Percentiles rank a stretch among this genome's conserved stretches.
Conservation (phyloP, 2,113 vertebrate genomes). For the Gnathonemus echidnorhynchus region DNA sequence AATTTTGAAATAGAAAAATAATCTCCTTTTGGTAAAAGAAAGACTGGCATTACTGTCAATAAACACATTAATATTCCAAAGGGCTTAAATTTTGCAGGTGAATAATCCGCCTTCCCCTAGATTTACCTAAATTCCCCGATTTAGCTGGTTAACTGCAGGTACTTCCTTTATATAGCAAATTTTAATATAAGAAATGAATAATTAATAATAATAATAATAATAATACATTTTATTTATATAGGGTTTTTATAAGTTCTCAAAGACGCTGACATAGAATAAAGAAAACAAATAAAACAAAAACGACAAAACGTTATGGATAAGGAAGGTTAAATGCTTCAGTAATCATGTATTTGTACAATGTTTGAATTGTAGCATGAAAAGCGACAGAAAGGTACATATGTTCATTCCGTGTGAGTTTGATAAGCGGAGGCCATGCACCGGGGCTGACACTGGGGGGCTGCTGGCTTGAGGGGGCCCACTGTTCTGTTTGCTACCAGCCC, state of each 20-base stretch:
- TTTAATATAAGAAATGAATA: neutral
- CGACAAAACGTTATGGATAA: too few species aligned
- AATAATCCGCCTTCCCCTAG: neutral
- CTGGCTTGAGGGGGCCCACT: neutral
- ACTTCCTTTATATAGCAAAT: neutral
- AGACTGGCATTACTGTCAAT: conserved; percentile 34
- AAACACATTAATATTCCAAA: neutral
- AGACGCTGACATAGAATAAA: neutral
- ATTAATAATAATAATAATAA: neutral
- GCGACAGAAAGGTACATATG: neutral
- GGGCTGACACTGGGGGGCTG: neutral
- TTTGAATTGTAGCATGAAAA: neutral
- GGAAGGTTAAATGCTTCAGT: too few species aligned
- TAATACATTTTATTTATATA: neutral
- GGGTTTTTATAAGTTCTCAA: neutral
- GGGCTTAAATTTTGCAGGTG: neutral
- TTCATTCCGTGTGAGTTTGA: neutral
- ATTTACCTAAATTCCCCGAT: neutral
- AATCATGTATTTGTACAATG: neutral
- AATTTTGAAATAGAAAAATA: conserved; percentile 42
- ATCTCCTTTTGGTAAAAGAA: conserved; percentile 15
- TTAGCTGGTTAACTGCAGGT: neutral
- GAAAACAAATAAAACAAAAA: neutral
- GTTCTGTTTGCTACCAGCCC: neutral
- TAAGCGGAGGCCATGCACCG: neutral